phyloP scores from a whole-genome alignment of 2,888 invertebrate genomes.

The Spilosoma lubricipeda region DNA sequence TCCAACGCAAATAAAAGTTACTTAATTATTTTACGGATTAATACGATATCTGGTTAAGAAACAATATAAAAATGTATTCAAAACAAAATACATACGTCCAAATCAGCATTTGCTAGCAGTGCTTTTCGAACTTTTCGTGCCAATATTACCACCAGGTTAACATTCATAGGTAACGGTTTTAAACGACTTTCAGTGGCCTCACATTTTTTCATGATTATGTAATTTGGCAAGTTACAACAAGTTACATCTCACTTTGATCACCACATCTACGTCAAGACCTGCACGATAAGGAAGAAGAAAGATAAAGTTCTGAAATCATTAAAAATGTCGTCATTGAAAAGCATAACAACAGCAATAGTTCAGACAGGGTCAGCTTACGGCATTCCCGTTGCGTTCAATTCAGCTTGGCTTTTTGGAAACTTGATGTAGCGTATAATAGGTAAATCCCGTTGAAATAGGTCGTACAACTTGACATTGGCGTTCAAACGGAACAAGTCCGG shows the following conservation, averaged over 20 bases:
- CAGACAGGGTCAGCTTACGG: slow-evolving; percentile 15
- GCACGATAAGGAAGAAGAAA: no score
- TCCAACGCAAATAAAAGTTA: background rate
- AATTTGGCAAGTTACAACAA: background rate
- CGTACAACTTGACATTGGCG: slow-evolving; percentile 48
- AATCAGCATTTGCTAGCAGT: no score
- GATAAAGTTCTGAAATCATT: background rate
- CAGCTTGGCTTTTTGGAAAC: slow-evolving; percentile 41
- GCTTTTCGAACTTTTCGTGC: background rate
- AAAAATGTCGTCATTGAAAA: background rate
- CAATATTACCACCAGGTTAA: background rate
- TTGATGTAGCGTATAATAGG: slow-evolving; percentile 49
- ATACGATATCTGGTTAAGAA: background rate
- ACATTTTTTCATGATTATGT: no score
- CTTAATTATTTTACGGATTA: background rate
- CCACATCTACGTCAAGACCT: no score
- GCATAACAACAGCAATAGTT: background rate
- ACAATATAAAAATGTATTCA: no score
- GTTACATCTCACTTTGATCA: no score
- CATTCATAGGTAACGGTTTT: background rate
- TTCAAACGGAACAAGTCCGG: slow-evolving; percentile 42
- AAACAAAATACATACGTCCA: no score
- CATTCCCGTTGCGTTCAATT: slow-evolving; percentile 50
- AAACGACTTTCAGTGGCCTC: no score
- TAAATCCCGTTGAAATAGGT: slow-evolving; percentile 52